Evolutionary conservation across 2,888 invertebrate species (phyloP), one percentile per base, ranked within the genome.

Genomic region (Ganaspis brasiliensis): DNA sequence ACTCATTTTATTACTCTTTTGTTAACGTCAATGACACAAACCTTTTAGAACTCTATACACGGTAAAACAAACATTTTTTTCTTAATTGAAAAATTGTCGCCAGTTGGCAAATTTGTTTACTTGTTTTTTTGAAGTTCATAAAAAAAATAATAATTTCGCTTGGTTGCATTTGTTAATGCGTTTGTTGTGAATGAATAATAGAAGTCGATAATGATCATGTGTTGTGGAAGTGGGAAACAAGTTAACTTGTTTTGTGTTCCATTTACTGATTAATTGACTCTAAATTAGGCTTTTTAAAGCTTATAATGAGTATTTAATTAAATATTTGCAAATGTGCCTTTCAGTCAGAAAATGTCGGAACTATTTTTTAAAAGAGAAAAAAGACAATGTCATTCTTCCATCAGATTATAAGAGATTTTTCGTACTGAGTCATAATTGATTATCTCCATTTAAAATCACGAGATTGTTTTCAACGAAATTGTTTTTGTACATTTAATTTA

Each of bases 401-500:
- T 6, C 1, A 19, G 19, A 52, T 52, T 52, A 2, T 2, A 52
- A n/a, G 49, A 49, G 16, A 49, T 49, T 16, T 52, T 52, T 52
- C 19, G 19, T 6, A 1, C 19, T 52, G 52, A 52, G 19, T 52
- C 52, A 52, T 19, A 52, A 52, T 52, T 52, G 16, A 19, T 52
- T 52, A 52, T 52, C 52, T 52, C 52, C 52, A 16, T 4, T 52
- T 52, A 52, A 52, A 52, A 52, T 52, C 52, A 52, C 19, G 19
- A 52, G 52, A 52, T 52, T 52, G 52, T 52, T 52, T 52, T 19
- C 52, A 52, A 19, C 52, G 52, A 52, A 52, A 52, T 52, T 52
- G 52, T 52, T 52, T 52, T 52, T 52, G 16, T 52, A 52, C 19
- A 16, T 52, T 52, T 52, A 19, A 52, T 52, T 52, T 16, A 52